These are phyloP conservation scores for Hipposideros armiger DNA, from an alignment of 2,113 vertebrate genomes.

Conservation along the genomic window DNA sequence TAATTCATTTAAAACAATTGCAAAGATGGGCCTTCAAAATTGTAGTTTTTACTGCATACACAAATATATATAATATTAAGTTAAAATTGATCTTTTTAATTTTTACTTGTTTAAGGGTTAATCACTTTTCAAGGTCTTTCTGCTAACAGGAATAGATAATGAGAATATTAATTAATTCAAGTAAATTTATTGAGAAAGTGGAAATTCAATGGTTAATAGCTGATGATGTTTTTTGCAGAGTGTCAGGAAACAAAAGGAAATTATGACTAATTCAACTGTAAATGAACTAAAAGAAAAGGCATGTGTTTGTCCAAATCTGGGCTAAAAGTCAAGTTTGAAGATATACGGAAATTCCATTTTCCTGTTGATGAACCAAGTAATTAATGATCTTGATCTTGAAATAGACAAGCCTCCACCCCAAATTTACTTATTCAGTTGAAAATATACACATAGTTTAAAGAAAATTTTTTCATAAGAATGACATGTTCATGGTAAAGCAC, in stretches of 20 bases:
- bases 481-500: neutral
- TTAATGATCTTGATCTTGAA: conserved; percentile 80
- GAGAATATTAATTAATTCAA: conserved; percentile 24
- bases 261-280: conserved; percentile 81
- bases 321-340: conserved; percentile 84
- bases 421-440: conserved; percentile 49
- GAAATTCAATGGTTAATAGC: conserved; percentile 81
- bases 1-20: conserved; percentile 10
- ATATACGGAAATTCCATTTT: conserved; percentile 85
- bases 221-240: conserved; percentile 81
- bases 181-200: conserved; percentile 60
- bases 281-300: conserved; percentile 83
- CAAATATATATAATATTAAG: conserved; percentile 42
- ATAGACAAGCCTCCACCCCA: conserved; percentile 62
- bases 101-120: conserved; percentile 35
- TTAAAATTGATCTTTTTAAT: conserved; percentile 6
- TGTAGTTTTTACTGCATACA: neutral
- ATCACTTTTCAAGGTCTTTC: conserved; percentile 46
- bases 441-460: neutral
- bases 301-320: conserved; percentile 84
- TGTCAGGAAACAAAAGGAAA: conserved; percentile 84
- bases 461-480: conserved; percentile 12
- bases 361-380: conserved; percentile 83
- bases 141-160: neutral
- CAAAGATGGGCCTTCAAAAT: neutral